These are phyloP conservation scores for Rostratula benghalensis DNA, from an alignment of 2,113 vertebrate genomes.

Conservation along the genomic window DNA sequence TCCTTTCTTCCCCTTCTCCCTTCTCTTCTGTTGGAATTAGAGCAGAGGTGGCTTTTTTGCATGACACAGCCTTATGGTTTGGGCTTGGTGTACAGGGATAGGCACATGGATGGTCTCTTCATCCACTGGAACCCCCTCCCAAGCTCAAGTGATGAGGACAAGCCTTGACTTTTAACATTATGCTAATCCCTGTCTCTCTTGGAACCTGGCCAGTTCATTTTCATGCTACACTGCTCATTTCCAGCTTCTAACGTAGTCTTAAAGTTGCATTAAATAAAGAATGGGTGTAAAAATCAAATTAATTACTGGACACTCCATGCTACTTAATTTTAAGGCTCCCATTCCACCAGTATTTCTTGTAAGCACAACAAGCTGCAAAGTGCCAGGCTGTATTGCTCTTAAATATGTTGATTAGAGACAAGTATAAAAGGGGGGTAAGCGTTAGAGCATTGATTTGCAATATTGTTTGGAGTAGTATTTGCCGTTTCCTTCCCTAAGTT, in stretches of 20 bases:
- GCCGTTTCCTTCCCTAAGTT: background rate
- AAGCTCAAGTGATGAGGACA: background rate
- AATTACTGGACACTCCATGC: conserved; percentile 80
- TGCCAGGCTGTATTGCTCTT: conserved; percentile 26
- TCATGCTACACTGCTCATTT: conserved; percentile 57
- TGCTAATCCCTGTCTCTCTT: conserved; percentile 55
- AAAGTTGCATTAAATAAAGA: conserved; percentile 77
- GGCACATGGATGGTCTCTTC: background rate
- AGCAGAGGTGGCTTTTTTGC: background rate
- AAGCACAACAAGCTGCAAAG: conserved; percentile 68
- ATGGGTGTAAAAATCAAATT: conserved; percentile 74
- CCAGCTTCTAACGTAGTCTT: conserved; percentile 67
- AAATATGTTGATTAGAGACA: conserved; percentile 41
- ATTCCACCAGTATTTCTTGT: conserved; percentile 75
- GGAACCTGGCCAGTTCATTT: conserved; percentile 71
- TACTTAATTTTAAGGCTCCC: conserved; percentile 80
- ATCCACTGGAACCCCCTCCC: background rate
- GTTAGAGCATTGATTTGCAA: conserved; percentile 39
- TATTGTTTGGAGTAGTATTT: background rate
- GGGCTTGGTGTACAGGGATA: fast-evolving
- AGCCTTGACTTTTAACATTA: conserved; percentile 30
- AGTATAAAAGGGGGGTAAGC: background rate
- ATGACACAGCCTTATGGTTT: fast-evolving
- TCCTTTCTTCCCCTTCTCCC: background rate
- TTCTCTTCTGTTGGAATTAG: background rate